Evolutionary conservation across 2,797 vertebrate species (phyloP), one percentile per base, ranked within the genome.

Genomic region (Parauchenoglanis ngamensis): DNA sequence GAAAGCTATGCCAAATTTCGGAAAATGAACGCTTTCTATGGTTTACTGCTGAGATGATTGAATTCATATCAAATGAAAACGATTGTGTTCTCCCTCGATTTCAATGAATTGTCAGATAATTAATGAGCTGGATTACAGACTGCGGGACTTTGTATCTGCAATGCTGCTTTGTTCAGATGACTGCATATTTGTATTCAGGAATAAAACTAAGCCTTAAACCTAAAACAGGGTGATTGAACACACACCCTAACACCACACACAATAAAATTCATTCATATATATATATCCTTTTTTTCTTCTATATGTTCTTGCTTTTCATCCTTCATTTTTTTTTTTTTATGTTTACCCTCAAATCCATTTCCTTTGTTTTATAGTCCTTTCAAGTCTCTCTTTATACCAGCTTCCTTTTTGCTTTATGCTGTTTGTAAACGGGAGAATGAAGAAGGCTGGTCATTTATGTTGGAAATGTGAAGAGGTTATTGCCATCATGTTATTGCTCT

Each of bases 51-150:
- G 88, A 75, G 67, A 78, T 79, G 31, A 70, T 85, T 84, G 25
- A 84, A 87, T 85, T 85, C 61, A 79, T 75, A 87, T 88, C 83
- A 44, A 57, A 25, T 15, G 4, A 17, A 70, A 86, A n/a, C 31
- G 59, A 83, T 86, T 85, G 35, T 83, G 84, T 75, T 80, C 87
- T 72, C 15, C 7, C 35, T 46, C 59, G 6, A 77, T 57, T 82
- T 40, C 65, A 54, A 10, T 79, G 83, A 86, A 86, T 85, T 15
- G n/a, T 56, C 19, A 25, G 88, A 82, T 87, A 87, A 87, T 88
- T 77, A 89, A 88, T 85, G 86, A 87, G 68, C 46, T 81, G 63
- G 56, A 85, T 88, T 88, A 85, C 77, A 25, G 63, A 63, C 49
- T 15, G 23, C 7, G 4, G 7, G 63, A 35, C 57, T 78, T 46